Evolutionary conservation across 2,113 vertebrate species (phyloP).

Genomic region (Protobothrops mucrosquamatus): DNA sequence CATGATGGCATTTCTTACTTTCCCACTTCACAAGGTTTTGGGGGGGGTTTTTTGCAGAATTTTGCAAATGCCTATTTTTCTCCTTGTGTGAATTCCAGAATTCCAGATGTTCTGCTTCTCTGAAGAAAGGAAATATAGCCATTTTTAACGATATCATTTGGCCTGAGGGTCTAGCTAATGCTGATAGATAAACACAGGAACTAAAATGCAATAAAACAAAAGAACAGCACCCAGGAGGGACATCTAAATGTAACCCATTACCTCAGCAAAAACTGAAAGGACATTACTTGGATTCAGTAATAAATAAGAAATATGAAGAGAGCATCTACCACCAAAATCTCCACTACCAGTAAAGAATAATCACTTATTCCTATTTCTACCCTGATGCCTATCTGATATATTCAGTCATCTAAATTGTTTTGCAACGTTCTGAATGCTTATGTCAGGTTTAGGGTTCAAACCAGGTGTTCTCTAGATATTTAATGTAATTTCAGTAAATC

Average conservation of each 20-base stretch:
- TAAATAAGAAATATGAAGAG: neutral
- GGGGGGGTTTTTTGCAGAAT: neutral
- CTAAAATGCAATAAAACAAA: conserved; percentile 2
- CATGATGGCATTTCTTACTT: neutral
- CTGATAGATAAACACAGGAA: conserved; percentile 11
- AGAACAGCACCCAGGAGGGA: neutral
- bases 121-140: neutral
- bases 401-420: neutral
- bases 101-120: neutral
- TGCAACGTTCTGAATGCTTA: neutral
- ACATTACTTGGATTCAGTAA: neutral
- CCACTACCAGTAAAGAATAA: neutral
- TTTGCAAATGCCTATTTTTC: neutral
- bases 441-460: neutral
- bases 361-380: neutral
- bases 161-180: neutral
- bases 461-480: neutral
- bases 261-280: neutral
- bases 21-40: neutral
- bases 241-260: neutral
- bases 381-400: neutral
- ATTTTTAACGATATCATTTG: neutral
- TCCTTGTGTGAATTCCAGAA: neutral
- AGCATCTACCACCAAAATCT: neutral
- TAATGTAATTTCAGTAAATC: neutral